Percentiles rank a stretch among this genome's conserved stretches.
These are phyloP conservation scores for Drosophila lowei DNA, from an alignment of 1,140 invertebrate genomes.

Conservation along the genomic window DNA sequence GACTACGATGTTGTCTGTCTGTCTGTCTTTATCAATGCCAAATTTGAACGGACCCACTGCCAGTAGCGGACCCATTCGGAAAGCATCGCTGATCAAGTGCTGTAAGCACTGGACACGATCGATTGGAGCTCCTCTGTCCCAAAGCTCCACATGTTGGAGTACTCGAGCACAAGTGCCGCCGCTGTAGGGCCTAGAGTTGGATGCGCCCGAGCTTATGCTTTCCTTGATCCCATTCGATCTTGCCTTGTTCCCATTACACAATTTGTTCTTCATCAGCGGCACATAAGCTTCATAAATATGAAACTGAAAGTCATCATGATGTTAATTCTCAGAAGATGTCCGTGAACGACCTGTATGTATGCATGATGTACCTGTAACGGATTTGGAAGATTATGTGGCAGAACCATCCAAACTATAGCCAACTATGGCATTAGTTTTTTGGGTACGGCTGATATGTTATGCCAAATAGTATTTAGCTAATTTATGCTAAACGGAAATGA, in stretches of 20 bases:
- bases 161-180: conserved; percentile 42
- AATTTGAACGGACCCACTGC: conserved; percentile 37
- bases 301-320: no score
- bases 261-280: conserved; percentile 19
- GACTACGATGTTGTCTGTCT: conserved; percentile 33
- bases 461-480: no score
- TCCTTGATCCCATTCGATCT: conserved; percentile 10
- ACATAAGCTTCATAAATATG: neutral
- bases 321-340: no score
- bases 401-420: no score
- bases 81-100: conserved; percentile 57
- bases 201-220: conserved; percentile 25
- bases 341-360: no score
- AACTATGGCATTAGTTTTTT: no score
- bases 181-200: neutral
- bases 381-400: no score
- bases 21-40: conserved; percentile 72
- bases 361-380: no score
- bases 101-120: conserved; percentile 36
- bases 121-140: neutral
- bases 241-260: conserved; percentile 56
- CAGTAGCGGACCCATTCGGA: conserved; percentile 20
- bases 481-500: no score
- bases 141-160: conserved; percentile 34
- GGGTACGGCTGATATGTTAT: no score